phyloP scores from a whole-genome alignment of 2,113 vertebrate species.

The Channa maculata region DNA sequence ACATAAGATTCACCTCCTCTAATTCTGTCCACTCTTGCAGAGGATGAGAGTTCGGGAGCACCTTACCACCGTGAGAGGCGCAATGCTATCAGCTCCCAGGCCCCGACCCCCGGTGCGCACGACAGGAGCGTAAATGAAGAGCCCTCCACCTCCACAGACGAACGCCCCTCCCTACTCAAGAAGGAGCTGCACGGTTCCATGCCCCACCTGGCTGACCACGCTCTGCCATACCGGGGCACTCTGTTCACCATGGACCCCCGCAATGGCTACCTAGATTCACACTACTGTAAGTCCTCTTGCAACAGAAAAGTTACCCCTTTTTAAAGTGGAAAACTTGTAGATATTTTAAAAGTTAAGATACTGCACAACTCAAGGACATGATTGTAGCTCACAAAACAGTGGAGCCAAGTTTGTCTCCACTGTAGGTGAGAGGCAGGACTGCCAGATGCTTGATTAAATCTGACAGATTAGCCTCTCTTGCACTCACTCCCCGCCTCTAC shows the following conservation, averaged over 20 bases:
- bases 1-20: constrained; percentile 3
- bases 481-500: constrained; percentile 33
- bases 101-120: constrained; percentile 80
- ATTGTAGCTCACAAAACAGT: constrained; percentile 21
- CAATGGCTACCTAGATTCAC: constrained; percentile 94
- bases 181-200: constrained; percentile 95
- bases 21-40: constrained; percentile 74
- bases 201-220: constrained; percentile 91
- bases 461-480: constrained; percentile 89
- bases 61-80: constrained; percentile 95
- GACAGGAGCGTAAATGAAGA: constrained; percentile 92
- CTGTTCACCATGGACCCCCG: constrained; percentile 96
- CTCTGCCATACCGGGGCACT: constrained; percentile 91
- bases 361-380: constrained; percentile 56
- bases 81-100: constrained; percentile 92
- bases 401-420: constrained; percentile 53
- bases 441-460: constrained; percentile 89
- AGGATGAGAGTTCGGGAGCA: constrained; percentile 93
- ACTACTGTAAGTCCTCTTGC: constrained; percentile 91
- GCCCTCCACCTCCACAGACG: constrained; percentile 95
- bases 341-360: constrained; percentile 20
- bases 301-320: background rate
- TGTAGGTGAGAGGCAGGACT: constrained; percentile 89
- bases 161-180: constrained; percentile 94
- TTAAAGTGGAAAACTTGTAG: background rate